Base-by-base conservation (phyloP, 1,140 invertebrate genomes). In the Conus ventricosus region DNA sequence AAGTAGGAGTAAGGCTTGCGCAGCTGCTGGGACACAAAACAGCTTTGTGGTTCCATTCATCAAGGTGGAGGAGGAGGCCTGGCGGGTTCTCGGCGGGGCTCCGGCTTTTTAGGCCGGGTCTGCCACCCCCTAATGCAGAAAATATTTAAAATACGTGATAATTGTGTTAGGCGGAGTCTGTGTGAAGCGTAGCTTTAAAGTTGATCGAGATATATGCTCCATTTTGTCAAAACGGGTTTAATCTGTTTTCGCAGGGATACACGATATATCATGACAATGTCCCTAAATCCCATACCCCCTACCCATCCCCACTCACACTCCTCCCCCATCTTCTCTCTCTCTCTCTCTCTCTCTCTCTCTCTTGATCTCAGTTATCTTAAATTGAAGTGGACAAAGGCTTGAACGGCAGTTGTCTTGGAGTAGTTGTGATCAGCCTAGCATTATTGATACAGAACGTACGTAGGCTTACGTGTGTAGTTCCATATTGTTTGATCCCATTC, bases 21-120 rank as follows among this genome's bases (percentile, higher is more conserved):
- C 80, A 81, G 80, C 27, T 81, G 80, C 53, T 23, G 17, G 13
- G 80, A 81, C 80, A 81, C 80, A 54, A 23, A 81, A 54, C 80
- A 81, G 80, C 80, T 81, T 81, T 81, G 80, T 81, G 27, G 80
- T 51, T 81, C 80, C 80, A 81, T 81, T 81, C 80, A 81, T 81
- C 80, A 81, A 53, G 51, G 11, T 54, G 27, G 80, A 51, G 80
- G 67, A 71, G 57, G 57, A 60, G 11, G 67, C 20, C 67, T 20
- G 11, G 6, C 20, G 20, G 15, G 67, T 71, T 71, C 67, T n/a
- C 23, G 67, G 67, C 67, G 20, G 20, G 67, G 13, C 67, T n/a
- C 67, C 67, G 6, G 20, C 67, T 71, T 71, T 71, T 71, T 71
- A 71, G 67, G 17, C 11, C 13, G 67, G 1, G 67, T 71, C 67